phyloP scores from a whole-genome alignment of 92 coral and sea anemone species.

The Heteractis magnifica region DNA sequence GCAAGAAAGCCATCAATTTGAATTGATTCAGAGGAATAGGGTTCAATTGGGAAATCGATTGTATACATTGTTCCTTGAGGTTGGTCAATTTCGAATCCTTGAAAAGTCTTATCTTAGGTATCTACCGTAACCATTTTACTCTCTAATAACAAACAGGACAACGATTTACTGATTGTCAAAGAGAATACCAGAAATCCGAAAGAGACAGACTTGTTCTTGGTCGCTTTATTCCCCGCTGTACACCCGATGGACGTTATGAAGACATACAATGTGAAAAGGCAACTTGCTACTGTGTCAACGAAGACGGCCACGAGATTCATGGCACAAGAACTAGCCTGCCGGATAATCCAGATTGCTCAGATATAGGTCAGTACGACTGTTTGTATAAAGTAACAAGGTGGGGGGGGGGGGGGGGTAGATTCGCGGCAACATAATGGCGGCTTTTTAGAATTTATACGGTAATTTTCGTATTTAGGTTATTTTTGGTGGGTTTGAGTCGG shows the following conservation, averaged over 20 bases:
- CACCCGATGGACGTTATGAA: constrained; percentile 73
- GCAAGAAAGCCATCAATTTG: too few species aligned
- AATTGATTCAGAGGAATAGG: too few species aligned
- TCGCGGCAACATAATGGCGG: too few species aligned
- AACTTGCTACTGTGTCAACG: constrained; percentile 83
- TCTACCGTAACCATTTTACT: not conserved
- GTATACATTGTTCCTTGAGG: not conserved
- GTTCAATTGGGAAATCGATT: too few species aligned
- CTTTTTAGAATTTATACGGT: too few species aligned
- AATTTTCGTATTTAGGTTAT: too few species aligned
- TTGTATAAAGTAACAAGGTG: not conserved
- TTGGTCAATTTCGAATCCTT: not conserved
- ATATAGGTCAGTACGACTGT: constrained; percentile 38
- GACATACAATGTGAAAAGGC: constrained; percentile 73
- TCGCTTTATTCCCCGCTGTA: constrained; percentile 80
- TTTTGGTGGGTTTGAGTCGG: too few species aligned
- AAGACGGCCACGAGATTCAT: constrained; percentile 82
- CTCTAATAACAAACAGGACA: constrained; percentile 25
- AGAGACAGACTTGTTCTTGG: constrained; percentile 50
- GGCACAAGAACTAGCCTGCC: constrained; percentile 74
- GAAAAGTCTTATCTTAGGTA: too few species aligned
- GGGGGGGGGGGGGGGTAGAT: too few species aligned
- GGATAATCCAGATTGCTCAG: constrained; percentile 64
- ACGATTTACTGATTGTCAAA: constrained; percentile 65
- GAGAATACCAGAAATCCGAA: constrained; percentile 56